Base-by-base conservation (phyloP, 2,797 vertebrate species). In the Selene dorsalis region DNA sequence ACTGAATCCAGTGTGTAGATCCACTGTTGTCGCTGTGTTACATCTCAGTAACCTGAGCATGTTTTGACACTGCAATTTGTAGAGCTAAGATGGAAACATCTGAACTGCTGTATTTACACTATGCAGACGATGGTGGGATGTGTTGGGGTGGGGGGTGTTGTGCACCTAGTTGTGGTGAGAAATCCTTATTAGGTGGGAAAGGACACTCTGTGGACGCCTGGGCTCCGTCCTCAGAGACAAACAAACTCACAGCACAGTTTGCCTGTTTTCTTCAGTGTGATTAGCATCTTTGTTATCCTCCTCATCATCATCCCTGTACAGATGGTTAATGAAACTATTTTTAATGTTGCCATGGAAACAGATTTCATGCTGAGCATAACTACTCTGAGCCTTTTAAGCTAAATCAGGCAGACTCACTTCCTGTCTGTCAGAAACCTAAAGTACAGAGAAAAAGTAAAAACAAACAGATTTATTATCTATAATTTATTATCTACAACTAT, bases 171-270 rank as follows among this genome's bases (percentile, higher is more conserved):
- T 13, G 73, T 30, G 18, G 66, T 47, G 78, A 85, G 32, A 80
- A 80, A 72, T 83, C 91, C 89, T 89, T 92, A 89, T 91, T 83
- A 88, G 90, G 89, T 72, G 65, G 84, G 26, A 76, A 0, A 72
- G 64, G 41, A 69, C 47, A 47, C 47, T 57, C 69, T 68, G n/a
- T n/a, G 56, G 43, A 71, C 66, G 74, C 71, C 69, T 61, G 26
- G 26, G 22, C 17, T 45, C 73, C 35, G 24, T 26, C 24, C 38
- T 81, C 61, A 70, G 56, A 63, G 43, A 2, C 60, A 70, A 73
- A 77, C 52, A 53, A 59, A 24, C 47, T 43, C 14, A 26, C 28
- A 48, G 20, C 56, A 24, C 6, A 26, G 38, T 72, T 52, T 2
- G 47, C 9, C 30, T 9, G 14, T 4, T 63, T 78, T 0, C 4